Conservation (phyloP, 2,888 invertebrate genomes). For the Cantharis flavilabris region DNA sequence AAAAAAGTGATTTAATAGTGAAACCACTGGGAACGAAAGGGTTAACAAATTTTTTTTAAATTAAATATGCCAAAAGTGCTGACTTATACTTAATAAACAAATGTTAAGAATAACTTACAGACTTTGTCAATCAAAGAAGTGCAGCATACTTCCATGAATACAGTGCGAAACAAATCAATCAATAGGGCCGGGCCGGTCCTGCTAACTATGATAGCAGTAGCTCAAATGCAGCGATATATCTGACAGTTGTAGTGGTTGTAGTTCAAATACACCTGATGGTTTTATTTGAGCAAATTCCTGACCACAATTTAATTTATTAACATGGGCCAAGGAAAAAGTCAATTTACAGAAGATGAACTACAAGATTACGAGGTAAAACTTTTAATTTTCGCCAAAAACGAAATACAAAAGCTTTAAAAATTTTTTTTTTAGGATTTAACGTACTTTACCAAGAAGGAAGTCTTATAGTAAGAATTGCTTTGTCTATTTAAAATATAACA, state of each 20-base stretch:
- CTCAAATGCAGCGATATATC: background rate
- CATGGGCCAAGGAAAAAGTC: slow-evolving; percentile 84
- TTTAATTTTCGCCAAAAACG: background rate
- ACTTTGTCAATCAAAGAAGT: too few relatives aligned
- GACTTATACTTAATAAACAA: too few relatives aligned
- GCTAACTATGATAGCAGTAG: background rate
- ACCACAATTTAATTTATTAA: background rate
- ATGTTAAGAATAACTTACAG: too few relatives aligned
- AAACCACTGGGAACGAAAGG: too few relatives aligned
- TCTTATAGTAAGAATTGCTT: slow-evolving; percentile 74
- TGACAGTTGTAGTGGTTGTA: background rate
- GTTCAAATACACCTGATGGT: background rate
- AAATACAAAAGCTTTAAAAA: slow-evolving; percentile 17
- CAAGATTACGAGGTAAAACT: slow-evolving; percentile 82
- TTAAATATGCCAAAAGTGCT: too few relatives aligned
- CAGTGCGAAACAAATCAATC: too few relatives aligned
- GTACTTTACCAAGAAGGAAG: slow-evolving; percentile 92
- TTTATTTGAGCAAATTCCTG: background rate
- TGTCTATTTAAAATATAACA: background rate
- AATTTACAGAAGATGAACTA: slow-evolving; percentile 85
- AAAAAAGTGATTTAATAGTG: too few relatives aligned
- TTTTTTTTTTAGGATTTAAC: slow-evolving; percentile 79
- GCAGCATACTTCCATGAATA: too few relatives aligned
- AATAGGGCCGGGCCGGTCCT: background rate
- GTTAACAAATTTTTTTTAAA: too few relatives aligned